Evolutionary conservation across 2,888 invertebrate species (phyloP).

Genomic region (Eristalis arbustorum): DNA sequence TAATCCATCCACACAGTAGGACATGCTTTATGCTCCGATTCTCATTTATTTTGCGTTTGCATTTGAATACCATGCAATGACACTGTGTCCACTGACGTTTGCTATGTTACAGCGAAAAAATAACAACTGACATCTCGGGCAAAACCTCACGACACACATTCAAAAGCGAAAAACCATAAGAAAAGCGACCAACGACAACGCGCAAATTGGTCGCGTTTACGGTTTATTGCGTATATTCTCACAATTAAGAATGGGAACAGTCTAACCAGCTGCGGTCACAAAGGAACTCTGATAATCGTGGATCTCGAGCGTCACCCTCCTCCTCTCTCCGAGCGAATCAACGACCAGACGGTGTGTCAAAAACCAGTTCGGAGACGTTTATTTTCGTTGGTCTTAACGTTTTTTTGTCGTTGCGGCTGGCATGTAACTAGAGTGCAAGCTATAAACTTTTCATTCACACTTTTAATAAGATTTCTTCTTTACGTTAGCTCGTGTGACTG

Average conservation of each 20-base stretch:
- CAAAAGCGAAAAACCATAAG: conserved; percentile 16
- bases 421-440: conserved; percentile 29
- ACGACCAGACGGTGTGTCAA: background rate
- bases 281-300: conserved; percentile 7
- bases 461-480: conserved; percentile 7
- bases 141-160: background rate
- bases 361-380: conserved; percentile 41
- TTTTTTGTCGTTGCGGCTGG: too few species aligned
- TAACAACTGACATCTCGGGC: background rate
- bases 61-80: background rate
- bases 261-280: conserved; percentile 12
- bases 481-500: background rate
- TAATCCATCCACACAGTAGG: too few species aligned
- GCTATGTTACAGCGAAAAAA: background rate
- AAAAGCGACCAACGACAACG: background rate
- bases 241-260: conserved; percentile 46
- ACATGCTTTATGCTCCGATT: background rate
- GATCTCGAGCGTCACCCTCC: too few species aligned
- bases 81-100: conserved; percentile 17
- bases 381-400: background rate
- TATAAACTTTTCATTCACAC: conserved; percentile 47
- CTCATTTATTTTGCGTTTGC: background rate
- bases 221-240: conserved; percentile 53
- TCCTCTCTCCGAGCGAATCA: background rate
- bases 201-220: conserved; percentile 25